phyloP scores from a whole-genome alignment of 2,113 vertebrate genomes.

The Phyllostomus discolor region DNA sequence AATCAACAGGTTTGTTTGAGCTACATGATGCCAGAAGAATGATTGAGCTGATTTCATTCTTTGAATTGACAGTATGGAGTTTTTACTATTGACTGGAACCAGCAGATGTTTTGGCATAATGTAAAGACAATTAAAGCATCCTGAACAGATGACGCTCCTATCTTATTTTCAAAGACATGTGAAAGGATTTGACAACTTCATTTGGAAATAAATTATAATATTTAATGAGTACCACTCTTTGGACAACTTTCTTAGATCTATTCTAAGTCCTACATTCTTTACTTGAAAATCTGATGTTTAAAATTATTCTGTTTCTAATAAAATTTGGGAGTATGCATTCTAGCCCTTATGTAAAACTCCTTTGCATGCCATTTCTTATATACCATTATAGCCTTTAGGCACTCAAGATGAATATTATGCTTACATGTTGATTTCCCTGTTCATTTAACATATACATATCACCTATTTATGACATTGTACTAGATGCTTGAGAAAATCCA shows the following conservation, averaged over 20 bases:
- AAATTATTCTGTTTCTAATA: slow-evolving; percentile 8
- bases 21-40: slow-evolving; percentile 27
- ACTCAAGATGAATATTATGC: neutral
- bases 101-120: slow-evolving; percentile 63
- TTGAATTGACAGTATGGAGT: slow-evolving; percentile 41
- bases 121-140: slow-evolving; percentile 60
- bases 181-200: slow-evolving; percentile 57
- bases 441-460: neutral
- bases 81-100: slow-evolving; percentile 49
- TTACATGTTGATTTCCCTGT: neutral
- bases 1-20: slow-evolving; percentile 43
- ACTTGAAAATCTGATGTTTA: slow-evolving; percentile 33
- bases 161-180: slow-evolving; percentile 62
- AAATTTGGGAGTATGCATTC: slow-evolving; percentile 6
- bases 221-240: slow-evolving; percentile 50
- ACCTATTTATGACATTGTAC: neutral
- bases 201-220: slow-evolving; percentile 64
- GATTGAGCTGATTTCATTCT: slow-evolving; percentile 53
- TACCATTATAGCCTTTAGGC: neutral
- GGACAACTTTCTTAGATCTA: slow-evolving; percentile 34
- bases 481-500: slow-evolving; percentile 10
- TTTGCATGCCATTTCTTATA: neutral
- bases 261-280: slow-evolving; percentile 2
- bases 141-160: slow-evolving; percentile 42
- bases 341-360: neutral